These are phyloP conservation scores for Eristalinus sepulchralis DNA, from an alignment of 2,888 invertebrate genomes.

Conservation along the genomic window DNA sequence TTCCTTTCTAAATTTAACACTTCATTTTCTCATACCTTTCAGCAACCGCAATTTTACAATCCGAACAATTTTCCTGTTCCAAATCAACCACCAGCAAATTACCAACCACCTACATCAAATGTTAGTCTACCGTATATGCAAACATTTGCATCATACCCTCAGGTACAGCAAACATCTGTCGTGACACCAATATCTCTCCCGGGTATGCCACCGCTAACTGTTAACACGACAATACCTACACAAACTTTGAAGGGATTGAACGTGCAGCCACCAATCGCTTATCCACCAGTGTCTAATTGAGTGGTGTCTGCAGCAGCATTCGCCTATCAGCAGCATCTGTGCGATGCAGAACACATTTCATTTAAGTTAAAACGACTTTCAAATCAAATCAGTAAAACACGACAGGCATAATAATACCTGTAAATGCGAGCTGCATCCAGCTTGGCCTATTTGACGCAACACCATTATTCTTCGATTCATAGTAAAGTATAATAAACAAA, in stretches of 20 bases:
- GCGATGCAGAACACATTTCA: conserved; percentile 28
- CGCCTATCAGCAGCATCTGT: conserved; percentile 30
- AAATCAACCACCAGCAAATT: conserved; percentile 79
- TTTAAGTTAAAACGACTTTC: conserved; percentile 43
- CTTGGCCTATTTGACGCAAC: conserved; percentile 41
- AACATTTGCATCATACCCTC: conserved; percentile 80
- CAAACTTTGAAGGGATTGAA: conserved; percentile 63
- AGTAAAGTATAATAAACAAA: conserved; percentile 48
- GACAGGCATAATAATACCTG: conserved; percentile 1
- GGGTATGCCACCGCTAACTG: conserved; percentile 91
- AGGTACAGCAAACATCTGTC: conserved; percentile 81
- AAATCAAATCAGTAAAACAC: conserved; percentile 24
- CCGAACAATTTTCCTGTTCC: conserved; percentile 72
- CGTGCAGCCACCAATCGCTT: conserved; percentile 35
- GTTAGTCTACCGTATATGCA: conserved; percentile 75
- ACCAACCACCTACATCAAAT: conserved; percentile 63
- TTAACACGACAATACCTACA: conserved; percentile 83
- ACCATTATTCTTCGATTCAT: conserved; percentile 44
- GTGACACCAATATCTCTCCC: conserved; percentile 88
- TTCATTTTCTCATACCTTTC: neutral
- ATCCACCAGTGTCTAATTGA: conserved; percentile 59
- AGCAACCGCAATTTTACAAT: conserved; percentile 73
- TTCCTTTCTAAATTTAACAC: neutral
- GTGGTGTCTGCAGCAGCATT: neutral
- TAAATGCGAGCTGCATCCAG: conserved; percentile 30